Evolutionary conservation across 2,797 vertebrate species (phyloP).

Genomic region (Scleropages formosus): DNA sequence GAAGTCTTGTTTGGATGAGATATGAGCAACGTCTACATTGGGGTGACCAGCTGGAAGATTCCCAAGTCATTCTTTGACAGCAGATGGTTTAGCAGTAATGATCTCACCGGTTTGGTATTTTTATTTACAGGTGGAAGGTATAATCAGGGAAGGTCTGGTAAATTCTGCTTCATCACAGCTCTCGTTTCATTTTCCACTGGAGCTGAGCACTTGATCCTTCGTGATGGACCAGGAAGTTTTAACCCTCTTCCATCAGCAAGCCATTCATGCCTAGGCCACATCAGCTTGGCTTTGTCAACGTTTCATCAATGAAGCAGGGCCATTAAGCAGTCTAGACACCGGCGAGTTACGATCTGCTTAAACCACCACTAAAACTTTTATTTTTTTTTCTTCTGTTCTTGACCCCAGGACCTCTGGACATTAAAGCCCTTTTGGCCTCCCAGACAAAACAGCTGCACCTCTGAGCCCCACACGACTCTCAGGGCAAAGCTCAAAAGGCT

Average conservation of each 20-base stretch:
- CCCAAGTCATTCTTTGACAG: too few species aligned
- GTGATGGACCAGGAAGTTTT: conserved; percentile 28
- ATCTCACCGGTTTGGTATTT: too few species aligned
- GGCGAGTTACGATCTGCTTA: conserved; percentile 56
- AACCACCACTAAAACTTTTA: conserved; percentile 60
- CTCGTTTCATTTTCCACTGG: background rate
- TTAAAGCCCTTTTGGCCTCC: conserved; percentile 52
- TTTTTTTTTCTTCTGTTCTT: conserved; percentile 60
- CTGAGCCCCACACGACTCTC: background rate
- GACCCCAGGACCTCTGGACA: conserved; percentile 57
- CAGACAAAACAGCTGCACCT: conserved; percentile 18
- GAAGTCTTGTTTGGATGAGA: too few species aligned
- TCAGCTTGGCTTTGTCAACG: conserved; percentile 62
- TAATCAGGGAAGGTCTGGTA: too few species aligned
- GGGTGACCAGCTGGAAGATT: too few species aligned
- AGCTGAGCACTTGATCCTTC: background rate
- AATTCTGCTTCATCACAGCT: too few species aligned
- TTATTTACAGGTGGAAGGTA: too few species aligned
- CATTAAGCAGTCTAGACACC: conserved; percentile 73
- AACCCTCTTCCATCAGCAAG: conserved; percentile 42
- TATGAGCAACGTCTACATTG: too few species aligned
- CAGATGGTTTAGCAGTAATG: too few species aligned
- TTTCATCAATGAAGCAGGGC: conserved; percentile 67
- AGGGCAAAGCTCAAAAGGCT: conserved; percentile 1
- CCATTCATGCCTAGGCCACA: conserved; percentile 55